Percentiles rank a stretch among this genome's conserved stretches.
Evolutionary conservation across 2,888 invertebrate species (phyloP).

Genomic region (Aquatica leii): DNA sequence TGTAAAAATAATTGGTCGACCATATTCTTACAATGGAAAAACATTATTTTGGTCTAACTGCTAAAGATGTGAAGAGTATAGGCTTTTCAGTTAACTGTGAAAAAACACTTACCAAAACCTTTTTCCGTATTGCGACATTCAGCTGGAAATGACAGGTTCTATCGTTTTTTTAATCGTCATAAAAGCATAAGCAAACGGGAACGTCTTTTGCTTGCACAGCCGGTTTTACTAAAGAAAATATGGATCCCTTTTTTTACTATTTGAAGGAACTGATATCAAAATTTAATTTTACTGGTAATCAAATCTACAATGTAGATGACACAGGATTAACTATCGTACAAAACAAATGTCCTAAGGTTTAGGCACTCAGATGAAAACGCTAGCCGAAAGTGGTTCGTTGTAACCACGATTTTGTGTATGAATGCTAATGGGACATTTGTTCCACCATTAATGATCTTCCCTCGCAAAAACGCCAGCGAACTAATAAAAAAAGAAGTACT

Average conservation of each 20-base stretch:
- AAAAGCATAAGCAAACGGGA: neutral
- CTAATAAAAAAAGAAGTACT: neutral
- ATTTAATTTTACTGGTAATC: too few relatives aligned
- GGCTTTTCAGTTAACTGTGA: neutral
- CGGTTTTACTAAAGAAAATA: too few relatives aligned
- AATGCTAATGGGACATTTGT: too few relatives aligned
- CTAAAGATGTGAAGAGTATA: neutral
- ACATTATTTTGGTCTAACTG: too few relatives aligned
- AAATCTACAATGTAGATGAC: neutral
- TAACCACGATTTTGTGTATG: neutral
- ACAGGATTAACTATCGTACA: neutral
- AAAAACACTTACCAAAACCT: neutral
- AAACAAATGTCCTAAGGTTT: slow-evolving; percentile 3
- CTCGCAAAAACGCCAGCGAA: neutral
- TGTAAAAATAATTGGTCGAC: neutral
- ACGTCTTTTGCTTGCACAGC: neutral
- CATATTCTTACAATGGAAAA: too few relatives aligned
- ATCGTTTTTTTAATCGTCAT: too few relatives aligned
- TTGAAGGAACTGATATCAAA: too few relatives aligned
- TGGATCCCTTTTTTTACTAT: too few relatives aligned
- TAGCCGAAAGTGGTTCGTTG: neutral
- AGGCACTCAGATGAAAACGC: neutral
- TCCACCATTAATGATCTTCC: too few relatives aligned
- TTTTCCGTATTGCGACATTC: too few relatives aligned
- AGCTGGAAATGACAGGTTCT: too few relatives aligned